Percentiles rank a stretch among this genome's conserved stretches.
These are phyloP conservation scores for Antechinus flavipes DNA, from an alignment of 2,113 vertebrate species.

Conservation along the genomic window DNA sequence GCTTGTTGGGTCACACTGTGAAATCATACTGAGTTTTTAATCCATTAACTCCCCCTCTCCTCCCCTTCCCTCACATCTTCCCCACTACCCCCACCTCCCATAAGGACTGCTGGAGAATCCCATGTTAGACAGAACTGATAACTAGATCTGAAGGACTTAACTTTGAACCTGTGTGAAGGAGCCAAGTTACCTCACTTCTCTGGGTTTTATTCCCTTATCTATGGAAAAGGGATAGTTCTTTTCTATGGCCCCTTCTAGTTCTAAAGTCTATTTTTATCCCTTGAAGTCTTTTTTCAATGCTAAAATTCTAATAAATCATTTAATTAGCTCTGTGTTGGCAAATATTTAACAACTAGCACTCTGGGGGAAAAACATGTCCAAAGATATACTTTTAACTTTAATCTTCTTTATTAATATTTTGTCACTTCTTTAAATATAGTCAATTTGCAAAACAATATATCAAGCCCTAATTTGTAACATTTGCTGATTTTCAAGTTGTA, in stretches of 20 bases:
- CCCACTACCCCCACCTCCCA: no score
- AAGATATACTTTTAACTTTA: neutral
- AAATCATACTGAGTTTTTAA: neutral
- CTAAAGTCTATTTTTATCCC: neutral
- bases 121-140: neutral
- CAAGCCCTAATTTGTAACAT: neutral
- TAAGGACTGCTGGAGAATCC: neutral
- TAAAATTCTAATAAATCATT: neutral
- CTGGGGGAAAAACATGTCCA: neutral
- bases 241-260: neutral
- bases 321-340: neutral
- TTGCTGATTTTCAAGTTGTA: neutral
- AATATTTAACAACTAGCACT: neutral
- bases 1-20: neutral
- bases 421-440: neutral
- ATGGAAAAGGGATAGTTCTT: neutral
- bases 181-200: neutral
- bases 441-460: neutral
- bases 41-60: neutral
- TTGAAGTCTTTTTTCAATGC: neutral
- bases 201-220: neutral
- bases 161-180: neutral
- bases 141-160: neutral
- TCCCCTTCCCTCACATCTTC: no score
- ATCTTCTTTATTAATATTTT: neutral